Percentiles rank a stretch among this genome's conserved stretches.
phyloP scores from a whole-genome alignment of 2,888 invertebrate genomes.

The Agonopterix subpropinquella region DNA sequence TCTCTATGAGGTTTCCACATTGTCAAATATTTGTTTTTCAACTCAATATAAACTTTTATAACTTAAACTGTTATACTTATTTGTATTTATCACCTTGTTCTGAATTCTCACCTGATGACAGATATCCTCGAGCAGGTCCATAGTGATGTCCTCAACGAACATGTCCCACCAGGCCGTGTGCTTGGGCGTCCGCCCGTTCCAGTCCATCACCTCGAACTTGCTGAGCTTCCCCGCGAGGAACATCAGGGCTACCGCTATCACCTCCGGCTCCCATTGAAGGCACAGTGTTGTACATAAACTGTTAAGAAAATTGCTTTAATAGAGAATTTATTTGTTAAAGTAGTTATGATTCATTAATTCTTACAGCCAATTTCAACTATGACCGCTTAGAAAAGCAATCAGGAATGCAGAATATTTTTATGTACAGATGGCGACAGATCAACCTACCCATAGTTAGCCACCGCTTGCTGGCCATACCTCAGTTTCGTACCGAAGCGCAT shows the following conservation, averaged over 20 bases:
- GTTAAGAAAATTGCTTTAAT: conserved; percentile 1
- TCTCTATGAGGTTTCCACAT: too few relatives aligned
- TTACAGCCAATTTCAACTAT: too few relatives aligned
- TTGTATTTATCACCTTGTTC: background rate
- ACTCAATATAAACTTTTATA: too few relatives aligned
- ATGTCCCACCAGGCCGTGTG: conserved; percentile 98
- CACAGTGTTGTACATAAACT: conserved; percentile 96
- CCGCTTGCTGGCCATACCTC: too few relatives aligned
- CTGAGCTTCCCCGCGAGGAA: conserved; percentile 97
- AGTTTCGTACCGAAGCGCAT: too few relatives aligned
- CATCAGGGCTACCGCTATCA: conserved; percentile 97
- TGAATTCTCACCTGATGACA: conserved; percentile 87
- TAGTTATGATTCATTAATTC: too few relatives aligned
- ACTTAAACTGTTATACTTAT: background rate
- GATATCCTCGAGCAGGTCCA: conserved; percentile 96
- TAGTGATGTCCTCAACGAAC: conserved; percentile 96
- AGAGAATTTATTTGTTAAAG: too few relatives aligned
- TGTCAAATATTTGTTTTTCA: too few relatives aligned
- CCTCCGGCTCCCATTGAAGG: conserved; percentile 99
- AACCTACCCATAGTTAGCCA: too few relatives aligned
- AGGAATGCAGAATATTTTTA: too few relatives aligned
- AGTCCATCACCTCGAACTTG: conserved; percentile 96
- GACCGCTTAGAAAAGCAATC: too few relatives aligned
- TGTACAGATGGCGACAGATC: too few relatives aligned
- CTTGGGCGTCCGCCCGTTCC: conserved; percentile 86